Evolutionary conservation across 2,888 invertebrate genomes (phyloP), one percentile per base, ranked within the genome.

Genomic region (Seira sanloemensis): DNA sequence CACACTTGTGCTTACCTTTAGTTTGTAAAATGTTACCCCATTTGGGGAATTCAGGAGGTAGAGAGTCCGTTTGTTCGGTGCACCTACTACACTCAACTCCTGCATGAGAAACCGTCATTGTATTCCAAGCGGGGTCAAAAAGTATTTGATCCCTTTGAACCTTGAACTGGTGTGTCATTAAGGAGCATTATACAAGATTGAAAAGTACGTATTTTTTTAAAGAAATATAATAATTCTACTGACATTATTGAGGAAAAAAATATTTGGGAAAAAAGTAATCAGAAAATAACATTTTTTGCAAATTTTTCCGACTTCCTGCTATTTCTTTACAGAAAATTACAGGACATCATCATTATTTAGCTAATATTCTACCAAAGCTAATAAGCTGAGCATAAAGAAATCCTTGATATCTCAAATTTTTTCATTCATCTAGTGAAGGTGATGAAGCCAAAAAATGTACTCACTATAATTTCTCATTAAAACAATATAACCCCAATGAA

Each of bases 131-230:
- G n/a, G 37, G 79, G 72, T 79, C 79, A 73, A 72, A 79, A 67
- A 79, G 54, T 73, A 66, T 73, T 67, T 78, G 71, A 71, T 78
- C 71, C 71, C 46, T 58, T 54, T 66, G 78, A 79, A 79, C 78
- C 78, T 80, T 80, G 80, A 74, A 80, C 80, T 58, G 74, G 80
- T 68, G 68, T n/a, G n/a, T 78, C 78, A 71, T 78, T 78, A 78
- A 78, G 62, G 21, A 69, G 69, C 76, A 76, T 76, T 67, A 76
- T 12, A 18, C 58, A 58, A 58, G n/a, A 37, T 37, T 18, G 18
- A 58, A 58, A 58, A 58, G 9, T 58, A 16, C 58, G n/a, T 58
- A 37, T 12, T 58, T 58, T 58, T 58, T 58, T 18, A 18, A 5
- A 58, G 37, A 37, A 37, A 37, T 58, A 5, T 58, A 58, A 58